Evolutionary conservation across 2,113 vertebrate genomes (phyloP), one percentile per base, ranked within the genome.

Genomic region (Pelodiscus sinensis): DNA sequence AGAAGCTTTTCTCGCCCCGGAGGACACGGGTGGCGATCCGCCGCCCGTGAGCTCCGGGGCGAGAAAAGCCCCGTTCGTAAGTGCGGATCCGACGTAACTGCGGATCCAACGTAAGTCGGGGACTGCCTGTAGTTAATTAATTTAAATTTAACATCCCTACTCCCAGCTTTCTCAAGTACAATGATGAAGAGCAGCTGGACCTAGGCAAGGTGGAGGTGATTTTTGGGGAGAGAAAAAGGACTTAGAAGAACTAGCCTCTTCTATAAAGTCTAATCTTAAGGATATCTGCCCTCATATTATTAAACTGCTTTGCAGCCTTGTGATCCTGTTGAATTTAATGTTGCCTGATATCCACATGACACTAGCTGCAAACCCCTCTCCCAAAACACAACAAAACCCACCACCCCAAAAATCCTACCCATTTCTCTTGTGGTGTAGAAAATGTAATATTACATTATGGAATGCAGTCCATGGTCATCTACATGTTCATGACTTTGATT

Each of bases 401-500:
- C 6, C 44, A 44, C 6, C 44, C 6, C 44, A 92, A 35, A 86
- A 29, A 86, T 90, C 50, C 83, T 51, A 82, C 84, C 75, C 29
- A 29, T 29, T 88, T n/a, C 87, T 90, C 5, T 38, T 71, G 51
- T 57, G 55, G 83, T 57, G 15, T 51, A 79, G 93, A 82, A 82
- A 71, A 60, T 54, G 31, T 10, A 31, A 86, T 51, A 52, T 75
- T 5, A 27, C 87, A 75, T 56, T 0, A 0, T 16, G 38, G 87
- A 80, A 78, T 29, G 31, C 93, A 5, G 10, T 2, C 62, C 77
- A 29, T 85, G 86, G 86, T 77, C 85, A 65, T 31, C 82, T 79
- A 27, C 56, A 89, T 85, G 90, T 95, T 93, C 82, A 87, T 86
- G 90, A 85, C 91, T 90, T 93, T 93, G 82, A 92, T 94, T 94